Base-by-base conservation (phyloP, 2,113 vertebrate genomes). In the Misgurnus anguillicaudatus region DNA sequence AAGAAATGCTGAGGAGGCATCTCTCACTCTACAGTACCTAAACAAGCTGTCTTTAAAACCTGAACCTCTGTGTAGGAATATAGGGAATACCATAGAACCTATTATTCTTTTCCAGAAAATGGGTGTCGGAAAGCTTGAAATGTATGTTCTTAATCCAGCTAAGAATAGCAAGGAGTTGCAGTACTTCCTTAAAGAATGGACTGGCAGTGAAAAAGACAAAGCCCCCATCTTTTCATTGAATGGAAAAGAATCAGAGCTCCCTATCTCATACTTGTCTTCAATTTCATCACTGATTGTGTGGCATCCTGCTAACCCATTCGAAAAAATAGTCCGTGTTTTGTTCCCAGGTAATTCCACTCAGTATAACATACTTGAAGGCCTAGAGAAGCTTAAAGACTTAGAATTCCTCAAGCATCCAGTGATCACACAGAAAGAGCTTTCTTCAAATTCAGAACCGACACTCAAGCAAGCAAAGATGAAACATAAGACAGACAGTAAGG, bases 51-150 rank as follows among this genome's bases (percentile, higher is more conserved):
- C 95, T 84, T 92, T 98, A 89, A 96, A 93, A 82, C 94, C 94
- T 53, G 97, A 98, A 84, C 92, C 96, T 90, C 91, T 99, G 11
- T 94, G 93, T 77, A 95, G 95, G 88, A 94, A 90, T 17, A 80
- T 89, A 0, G 94, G 95, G 80, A 98, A 95, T 88, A 82, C 92
- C 1, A 93, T 93, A 64, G 97, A 99, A 31, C 96, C 97, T 14
- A 92, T 98, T 19, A 96, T 94, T 85, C 94, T 99, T 74, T 99
- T 99, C 88, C 95, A 98, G 89, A 99, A 99, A 90, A 97, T 99
- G 97, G 97, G 97, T 16, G 96, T 99, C 3, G 97, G 97, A 3
- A 98, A 96, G 57, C 93, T 99, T 57, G 97, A 99, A 88, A 98
- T 99, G 97, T 99, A 97, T 45, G 95, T 98, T 36, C 94, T 99